Percentiles rank a stretch among this genome's conserved stretches.
These are phyloP conservation scores for Drosophila limbata DNA, from an alignment of 2,888 invertebrate species.

Conservation along the genomic window DNA sequence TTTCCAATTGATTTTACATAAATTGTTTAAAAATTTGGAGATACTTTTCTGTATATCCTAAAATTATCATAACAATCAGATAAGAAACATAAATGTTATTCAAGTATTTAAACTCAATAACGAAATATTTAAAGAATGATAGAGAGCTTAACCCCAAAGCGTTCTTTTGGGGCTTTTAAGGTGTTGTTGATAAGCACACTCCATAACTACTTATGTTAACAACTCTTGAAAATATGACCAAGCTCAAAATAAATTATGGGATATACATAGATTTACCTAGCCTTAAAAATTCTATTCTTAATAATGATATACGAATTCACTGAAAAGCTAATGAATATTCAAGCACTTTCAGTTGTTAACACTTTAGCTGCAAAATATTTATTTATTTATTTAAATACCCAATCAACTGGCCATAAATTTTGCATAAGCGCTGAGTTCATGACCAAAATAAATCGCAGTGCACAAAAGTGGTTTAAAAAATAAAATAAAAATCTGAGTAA, in stretches of 20 bases:
- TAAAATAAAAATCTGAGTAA: constrained; percentile 46
- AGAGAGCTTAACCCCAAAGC: too few species aligned
- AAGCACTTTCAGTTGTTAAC: constrained; percentile 9
- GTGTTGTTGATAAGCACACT: background rate
- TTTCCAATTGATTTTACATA: too few species aligned
- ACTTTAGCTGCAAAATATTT: constrained; percentile 16
- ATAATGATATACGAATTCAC: background rate
- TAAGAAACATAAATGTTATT: background rate
- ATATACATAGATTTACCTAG: background rate
- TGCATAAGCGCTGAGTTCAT: constrained; percentile 51
- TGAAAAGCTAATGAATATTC: constrained; percentile 1
- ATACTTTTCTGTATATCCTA: too few species aligned
- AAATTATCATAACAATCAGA: background rate
- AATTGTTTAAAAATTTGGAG: too few species aligned
- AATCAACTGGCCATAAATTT: constrained; percentile 58
- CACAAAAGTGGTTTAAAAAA: constrained; percentile 26
- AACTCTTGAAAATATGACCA: background rate
- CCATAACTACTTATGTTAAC: too few species aligned
- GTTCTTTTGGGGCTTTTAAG: background rate
- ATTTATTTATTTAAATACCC: constrained; percentile 19
- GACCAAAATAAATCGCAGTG: constrained; percentile 36
- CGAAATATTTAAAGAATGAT: too few species aligned
- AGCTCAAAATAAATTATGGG: background rate
- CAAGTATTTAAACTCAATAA: background rate
- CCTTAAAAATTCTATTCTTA: background rate